Percentiles rank a stretch among this genome's conserved stretches.
Evolutionary conservation across 2,113 vertebrate genomes (phyloP).

Genomic region (Pachycephala philippinensis): DNA sequence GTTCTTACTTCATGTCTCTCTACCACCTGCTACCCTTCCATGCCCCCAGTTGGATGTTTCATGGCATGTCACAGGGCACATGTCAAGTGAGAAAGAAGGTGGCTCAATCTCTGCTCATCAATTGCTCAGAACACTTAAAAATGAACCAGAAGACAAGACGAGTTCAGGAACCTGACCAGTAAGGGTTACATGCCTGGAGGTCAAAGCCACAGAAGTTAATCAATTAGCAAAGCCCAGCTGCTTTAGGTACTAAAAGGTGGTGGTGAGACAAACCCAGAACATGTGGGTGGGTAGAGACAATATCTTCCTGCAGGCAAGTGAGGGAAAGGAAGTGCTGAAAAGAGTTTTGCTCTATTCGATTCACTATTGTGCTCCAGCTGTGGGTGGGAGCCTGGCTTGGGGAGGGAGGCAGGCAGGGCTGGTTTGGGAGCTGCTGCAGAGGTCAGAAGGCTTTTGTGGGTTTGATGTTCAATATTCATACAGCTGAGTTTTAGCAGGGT

Average conservation of each 20-base stretch:
- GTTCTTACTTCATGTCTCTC: not conserved
- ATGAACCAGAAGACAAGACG: not conserved
- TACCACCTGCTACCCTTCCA: accelerated
- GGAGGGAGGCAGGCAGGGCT: not conserved
- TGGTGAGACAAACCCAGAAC: too few species aligned
- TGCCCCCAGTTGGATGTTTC: not conserved
- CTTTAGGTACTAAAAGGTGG: not conserved
- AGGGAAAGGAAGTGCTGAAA: not conserved
- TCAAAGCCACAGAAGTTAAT: not conserved
- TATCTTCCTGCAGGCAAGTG: not conserved
- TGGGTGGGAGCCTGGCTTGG: not conserved
- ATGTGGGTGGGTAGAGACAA: not conserved
- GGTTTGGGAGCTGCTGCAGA: not conserved
- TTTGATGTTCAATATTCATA: not conserved
- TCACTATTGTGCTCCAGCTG: not conserved
- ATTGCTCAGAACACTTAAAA: not conserved
- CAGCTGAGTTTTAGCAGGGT: not conserved
- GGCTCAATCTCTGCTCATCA: not conserved
- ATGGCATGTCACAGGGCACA: accelerated
- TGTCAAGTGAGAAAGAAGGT: not conserved
- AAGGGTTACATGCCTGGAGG: accelerated
- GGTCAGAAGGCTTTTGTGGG: not conserved
- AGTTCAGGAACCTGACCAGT: not conserved
- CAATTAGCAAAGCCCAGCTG: not conserved
- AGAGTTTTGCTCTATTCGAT: not conserved